A percentile compares a stretch with the other conserved stretches of the same genome.
phyloP scores from a whole-genome alignment of 30 jellyfish, hydroid and myxozoan species.

The Clytia hemisphaerica region DNA sequence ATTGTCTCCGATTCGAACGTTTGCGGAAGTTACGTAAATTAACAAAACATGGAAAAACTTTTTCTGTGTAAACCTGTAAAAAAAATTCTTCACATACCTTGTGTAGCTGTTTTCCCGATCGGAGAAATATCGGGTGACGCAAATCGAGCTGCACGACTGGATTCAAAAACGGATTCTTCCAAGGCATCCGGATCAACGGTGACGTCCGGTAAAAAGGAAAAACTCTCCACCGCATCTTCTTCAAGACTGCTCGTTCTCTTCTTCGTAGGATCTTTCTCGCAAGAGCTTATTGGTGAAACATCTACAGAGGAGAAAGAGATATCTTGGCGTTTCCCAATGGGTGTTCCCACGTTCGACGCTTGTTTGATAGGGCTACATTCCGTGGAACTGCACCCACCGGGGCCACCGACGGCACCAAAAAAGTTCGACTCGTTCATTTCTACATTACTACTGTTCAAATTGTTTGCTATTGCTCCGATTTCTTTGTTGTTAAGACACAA shows the following conservation, averaged over 20 bases:
- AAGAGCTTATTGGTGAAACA: slow-evolving; percentile 25
- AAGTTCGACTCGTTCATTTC: too few relatives aligned
- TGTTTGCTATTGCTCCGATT: neutral
- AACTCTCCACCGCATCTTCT: neutral
- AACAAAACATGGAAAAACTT: too few relatives aligned
- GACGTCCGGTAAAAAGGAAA: slow-evolving; percentile 21
- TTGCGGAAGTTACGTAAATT: too few relatives aligned
- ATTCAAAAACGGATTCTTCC: neutral
- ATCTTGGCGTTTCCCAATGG: neutral
- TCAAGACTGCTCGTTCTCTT: neutral
- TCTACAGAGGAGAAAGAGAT: slow-evolving; percentile 12
- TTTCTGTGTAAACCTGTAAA: too few relatives aligned
- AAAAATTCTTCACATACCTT: too few relatives aligned
- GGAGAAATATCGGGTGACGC: slow-evolving; percentile 26
- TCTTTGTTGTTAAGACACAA: neutral
- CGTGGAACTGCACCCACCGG: neutral
- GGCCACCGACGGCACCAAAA: too few relatives aligned
- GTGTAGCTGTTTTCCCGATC: neutral
- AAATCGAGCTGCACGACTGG: slow-evolving; percentile 28
- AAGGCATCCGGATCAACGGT: slow-evolving; percentile 12
- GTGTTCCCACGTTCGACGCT: slow-evolving; percentile 24
- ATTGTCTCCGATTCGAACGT: too few relatives aligned
- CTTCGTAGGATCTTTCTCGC: too few relatives aligned
- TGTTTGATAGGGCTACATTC: slow-evolving; percentile 7
- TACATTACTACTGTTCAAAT: slow-evolving; percentile 11